Conservation (phyloP, 2,113 vertebrate species). For the Dicrurus megarhynchus region DNA sequence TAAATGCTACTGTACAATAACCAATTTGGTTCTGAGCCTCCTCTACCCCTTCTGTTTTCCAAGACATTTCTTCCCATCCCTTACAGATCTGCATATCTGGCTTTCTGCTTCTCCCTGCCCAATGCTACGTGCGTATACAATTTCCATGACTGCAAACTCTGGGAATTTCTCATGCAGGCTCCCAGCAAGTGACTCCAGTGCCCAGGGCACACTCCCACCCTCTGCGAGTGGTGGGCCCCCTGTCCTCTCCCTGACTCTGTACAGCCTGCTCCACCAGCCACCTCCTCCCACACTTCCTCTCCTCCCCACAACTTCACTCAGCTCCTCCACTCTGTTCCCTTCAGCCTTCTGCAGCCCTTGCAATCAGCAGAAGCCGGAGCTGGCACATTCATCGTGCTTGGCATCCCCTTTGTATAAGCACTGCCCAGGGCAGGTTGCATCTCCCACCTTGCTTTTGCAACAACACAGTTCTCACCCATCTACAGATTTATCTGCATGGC, state of each 20-base stretch:
- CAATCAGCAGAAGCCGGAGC: not conserved
- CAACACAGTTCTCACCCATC: not conserved
- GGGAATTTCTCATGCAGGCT: not conserved
- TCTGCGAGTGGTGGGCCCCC: not conserved
- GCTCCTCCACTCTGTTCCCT: not conserved
- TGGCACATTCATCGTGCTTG: not conserved
- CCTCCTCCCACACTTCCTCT: not conserved
- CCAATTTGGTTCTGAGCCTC: not conserved
- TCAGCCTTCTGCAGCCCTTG: not conserved
- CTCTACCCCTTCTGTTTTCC: not conserved
- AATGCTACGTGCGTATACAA: accelerated
- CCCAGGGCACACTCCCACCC: constrained; percentile 26
- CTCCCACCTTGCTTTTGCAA: not conserved
- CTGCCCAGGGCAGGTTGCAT: not conserved
- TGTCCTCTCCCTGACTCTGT: not conserved
- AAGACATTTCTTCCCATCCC: not conserved
- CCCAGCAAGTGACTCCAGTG: not conserved
- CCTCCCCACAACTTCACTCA: not conserved
- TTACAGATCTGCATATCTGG: not conserved
- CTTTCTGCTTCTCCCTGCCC: not conserved
- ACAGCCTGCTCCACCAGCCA: not conserved
- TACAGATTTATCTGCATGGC: not conserved
- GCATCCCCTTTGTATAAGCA: not conserved
- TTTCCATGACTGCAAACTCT: constrained; percentile 2
- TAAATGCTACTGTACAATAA: not conserved